Conservation (phyloP, 2,888 invertebrate genomes). For the Hemithea aestivaria region DNA sequence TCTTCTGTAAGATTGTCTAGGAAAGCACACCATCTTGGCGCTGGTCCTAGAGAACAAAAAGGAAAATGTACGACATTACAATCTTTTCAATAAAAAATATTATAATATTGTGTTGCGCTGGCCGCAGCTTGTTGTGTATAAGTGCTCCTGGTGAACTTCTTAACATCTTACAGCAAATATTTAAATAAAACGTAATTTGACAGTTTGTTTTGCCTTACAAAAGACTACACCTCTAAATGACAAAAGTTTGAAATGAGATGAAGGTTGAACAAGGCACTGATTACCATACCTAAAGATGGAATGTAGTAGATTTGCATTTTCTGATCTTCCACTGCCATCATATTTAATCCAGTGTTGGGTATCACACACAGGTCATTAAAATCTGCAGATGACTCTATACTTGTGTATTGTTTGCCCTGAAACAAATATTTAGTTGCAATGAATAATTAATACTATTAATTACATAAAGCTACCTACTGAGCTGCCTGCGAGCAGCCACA, state of each 20-base stretch:
- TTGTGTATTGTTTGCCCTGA: conserved; percentile 95
- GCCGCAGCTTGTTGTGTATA: too few species aligned
- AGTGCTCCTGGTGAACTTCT: too few species aligned
- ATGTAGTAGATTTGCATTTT: conserved; percentile 98
- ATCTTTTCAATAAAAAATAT: too few species aligned
- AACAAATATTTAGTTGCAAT: conserved; percentile 24
- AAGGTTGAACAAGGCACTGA: too few species aligned
- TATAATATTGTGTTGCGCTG: too few species aligned
- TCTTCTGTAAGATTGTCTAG: conserved; percentile 98
- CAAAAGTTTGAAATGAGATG: too few species aligned
- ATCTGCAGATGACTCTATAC: conserved; percentile 91
- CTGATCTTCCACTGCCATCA: conserved; percentile 96
- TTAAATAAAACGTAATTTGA: too few species aligned
- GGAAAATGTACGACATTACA: too few species aligned
- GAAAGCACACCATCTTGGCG: conserved; percentile 98
- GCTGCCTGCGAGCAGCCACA: too few species aligned
- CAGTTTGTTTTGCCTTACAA: too few species aligned
- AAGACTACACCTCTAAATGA: too few species aligned
- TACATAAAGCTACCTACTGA: not conserved
- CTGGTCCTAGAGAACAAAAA: conserved; percentile 82
- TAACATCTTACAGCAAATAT: too few species aligned
- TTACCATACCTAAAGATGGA: conserved; percentile 84
- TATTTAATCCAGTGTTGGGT: conserved; percentile 92
- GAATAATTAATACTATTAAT: not conserved
- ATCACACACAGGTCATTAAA: conserved; percentile 96